Percentiles rank a stretch among this genome's conserved stretches.
phyloP scores from a whole-genome alignment of 2,113 vertebrate species.

The Leucosticte australis region DNA sequence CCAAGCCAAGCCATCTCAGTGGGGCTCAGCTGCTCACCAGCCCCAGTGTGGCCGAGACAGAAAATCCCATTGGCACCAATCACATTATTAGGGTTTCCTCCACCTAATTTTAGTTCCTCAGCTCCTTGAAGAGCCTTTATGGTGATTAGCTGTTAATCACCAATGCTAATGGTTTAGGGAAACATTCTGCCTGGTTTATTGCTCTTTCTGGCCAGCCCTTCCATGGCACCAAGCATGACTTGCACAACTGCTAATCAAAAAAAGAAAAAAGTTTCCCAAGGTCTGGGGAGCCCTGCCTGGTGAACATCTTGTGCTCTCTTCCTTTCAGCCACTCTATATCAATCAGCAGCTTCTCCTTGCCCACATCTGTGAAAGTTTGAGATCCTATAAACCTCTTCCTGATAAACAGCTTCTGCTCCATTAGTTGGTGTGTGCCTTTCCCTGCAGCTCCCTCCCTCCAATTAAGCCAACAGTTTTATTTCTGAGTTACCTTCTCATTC shows the following conservation, averaged over 20 bases:
- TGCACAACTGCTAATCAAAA: neutral
- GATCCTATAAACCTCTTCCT: neutral
- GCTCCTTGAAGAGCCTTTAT: neutral
- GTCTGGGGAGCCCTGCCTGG: neutral
- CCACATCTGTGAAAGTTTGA: neutral
- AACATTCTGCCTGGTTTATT: neutral
- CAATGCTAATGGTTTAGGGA: neutral
- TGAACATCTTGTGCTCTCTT: neutral
- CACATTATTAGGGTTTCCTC: neutral
- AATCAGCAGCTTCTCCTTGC: neutral
- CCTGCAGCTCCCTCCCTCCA: neutral
- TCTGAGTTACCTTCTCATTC: neutral
- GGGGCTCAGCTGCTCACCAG: neutral
- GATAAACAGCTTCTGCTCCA: neutral
- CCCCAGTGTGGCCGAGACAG: too few relatives aligned
- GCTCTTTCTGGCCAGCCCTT: neutral
- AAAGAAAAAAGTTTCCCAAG: neutral
- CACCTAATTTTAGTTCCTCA: neutral
- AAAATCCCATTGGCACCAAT: neutral
- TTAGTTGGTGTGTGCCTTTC: neutral
- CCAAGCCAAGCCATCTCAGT: neutral
- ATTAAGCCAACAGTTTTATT: neutral
- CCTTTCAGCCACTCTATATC: neutral
- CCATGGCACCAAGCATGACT: neutral
- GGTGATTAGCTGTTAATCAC: neutral